A percentile compares a stretch with the other conserved stretches of the same genome.
Evolutionary conservation across 1,140 invertebrate species (phyloP).

Genomic region (Brachionus rotundiformis): DNA sequence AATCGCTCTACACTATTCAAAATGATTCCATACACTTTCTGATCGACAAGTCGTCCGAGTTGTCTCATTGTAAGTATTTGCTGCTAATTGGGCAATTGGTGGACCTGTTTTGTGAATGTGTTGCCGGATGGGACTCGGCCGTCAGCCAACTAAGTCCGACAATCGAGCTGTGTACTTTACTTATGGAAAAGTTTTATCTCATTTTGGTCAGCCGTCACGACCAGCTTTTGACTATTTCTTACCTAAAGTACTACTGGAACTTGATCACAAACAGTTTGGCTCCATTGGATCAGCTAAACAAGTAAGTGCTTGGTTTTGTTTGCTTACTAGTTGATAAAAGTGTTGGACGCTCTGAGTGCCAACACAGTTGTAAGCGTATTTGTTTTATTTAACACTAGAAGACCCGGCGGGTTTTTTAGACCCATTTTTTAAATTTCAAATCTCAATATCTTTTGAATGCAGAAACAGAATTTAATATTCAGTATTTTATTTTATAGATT

Average conservation of each 20-base stretch:
- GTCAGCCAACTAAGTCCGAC: no score
- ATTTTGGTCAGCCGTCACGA: neutral
- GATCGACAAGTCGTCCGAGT: neutral
- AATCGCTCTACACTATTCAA: neutral
- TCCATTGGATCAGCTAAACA: neutral
- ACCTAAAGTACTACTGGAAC: slow-evolving; percentile 43
- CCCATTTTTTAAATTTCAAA: no score
- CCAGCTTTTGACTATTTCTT: neutral
- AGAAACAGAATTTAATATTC: no score
- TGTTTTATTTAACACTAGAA: no score
- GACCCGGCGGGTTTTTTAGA: no score
- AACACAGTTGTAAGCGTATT: no score
- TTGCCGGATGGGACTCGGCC: no score
- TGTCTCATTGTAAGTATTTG: neutral
- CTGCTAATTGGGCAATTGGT: neutral
- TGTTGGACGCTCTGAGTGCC: no score
- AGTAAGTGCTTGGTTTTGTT: neutral
- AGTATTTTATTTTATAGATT: no score
- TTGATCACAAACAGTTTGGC: neutral
- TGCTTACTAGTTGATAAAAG: no score
- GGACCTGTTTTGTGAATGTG: neutral
- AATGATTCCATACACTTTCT: neutral
- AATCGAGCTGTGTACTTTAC: neutral
- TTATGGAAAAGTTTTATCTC: slow-evolving; percentile 22
- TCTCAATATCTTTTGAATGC: no score